Evolutionary conservation across 2,888 invertebrate species (phyloP), one percentile per base, ranked within the genome.

Genomic region (Drosophila anomalata): DNA sequence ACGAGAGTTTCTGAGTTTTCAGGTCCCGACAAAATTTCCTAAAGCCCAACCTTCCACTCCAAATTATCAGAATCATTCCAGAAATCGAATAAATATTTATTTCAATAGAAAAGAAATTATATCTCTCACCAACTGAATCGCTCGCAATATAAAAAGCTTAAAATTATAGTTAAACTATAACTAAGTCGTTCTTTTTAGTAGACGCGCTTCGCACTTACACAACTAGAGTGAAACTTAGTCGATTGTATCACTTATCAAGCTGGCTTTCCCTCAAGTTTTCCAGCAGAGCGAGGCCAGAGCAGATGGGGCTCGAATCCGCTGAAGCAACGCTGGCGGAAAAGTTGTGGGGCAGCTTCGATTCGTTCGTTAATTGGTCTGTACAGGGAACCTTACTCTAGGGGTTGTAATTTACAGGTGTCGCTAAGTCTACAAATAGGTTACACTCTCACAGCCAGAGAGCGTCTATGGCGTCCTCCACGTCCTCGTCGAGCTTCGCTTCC

Each of bases 381-480:
- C 42, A 62, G 6, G 12, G 50, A 29, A 33, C 24, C 12, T 52
- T 33, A 36, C 20, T 20, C 9, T 42, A 20, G 20, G 9, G 41
- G 20, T 39, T 54, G 9, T 51, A 59, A 59, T 48, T 52, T 72
- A 57, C 47, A 48, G 36, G 39, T 47, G 54, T n/a, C 50, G 39
- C 51, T 66, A 26, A 2, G 31, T 8, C 20, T 26, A 17, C 8
- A 26, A 14, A 12, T 26, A 17, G 54, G 9, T 39, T 8, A 54
- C 36, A 2, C 14, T 50, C 36, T 78, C 73, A 85, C 31, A 85
- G 71, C 84, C 84, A 85, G 51, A 85, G 61, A 14, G 84, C 84
- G 62, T 85, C 84, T 60, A 85, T 76, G 69, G 88, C 84, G 8
- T 85, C 84, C 5, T 87, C 84, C 17, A 84, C 56, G 12, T 88